These are phyloP conservation scores for Erinaceus europaeus DNA, from an alignment of 2,113 vertebrate species.

Conservation along the genomic window DNA sequence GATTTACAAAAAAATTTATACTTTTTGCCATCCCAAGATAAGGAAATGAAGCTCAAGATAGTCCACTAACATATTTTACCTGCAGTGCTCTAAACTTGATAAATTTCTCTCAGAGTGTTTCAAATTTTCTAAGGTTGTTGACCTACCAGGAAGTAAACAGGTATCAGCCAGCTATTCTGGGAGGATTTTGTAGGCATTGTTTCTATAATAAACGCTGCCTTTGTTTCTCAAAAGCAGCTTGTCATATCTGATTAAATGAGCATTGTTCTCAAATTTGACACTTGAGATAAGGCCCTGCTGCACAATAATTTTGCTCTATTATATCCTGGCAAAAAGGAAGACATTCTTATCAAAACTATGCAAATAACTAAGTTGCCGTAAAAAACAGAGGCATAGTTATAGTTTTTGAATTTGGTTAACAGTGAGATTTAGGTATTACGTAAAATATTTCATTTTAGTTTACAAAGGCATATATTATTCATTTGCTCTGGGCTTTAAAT, in stretches of 20 bases:
- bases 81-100: not conserved
- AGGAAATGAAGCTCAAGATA: not conserved
- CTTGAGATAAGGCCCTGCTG: not conserved
- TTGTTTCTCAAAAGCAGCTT: slow-evolving; percentile 31
- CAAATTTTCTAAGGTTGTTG: not conserved
- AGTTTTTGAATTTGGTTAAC: not conserved
- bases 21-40: not conserved
- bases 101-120: not conserved
- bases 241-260: not conserved
- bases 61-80: not conserved
- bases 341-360: not conserved
- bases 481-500: not conserved
- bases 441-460: not conserved
- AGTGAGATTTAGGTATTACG: not conserved
- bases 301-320: not conserved
- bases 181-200: not conserved
- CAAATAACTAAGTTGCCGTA: not conserved
- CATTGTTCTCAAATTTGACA: slow-evolving; percentile 13
- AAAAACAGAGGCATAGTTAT: not conserved
- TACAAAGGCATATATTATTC: not conserved
- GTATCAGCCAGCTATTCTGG: not conserved
- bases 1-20: not conserved
- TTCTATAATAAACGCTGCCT: not conserved
- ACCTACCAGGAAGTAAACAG: not conserved
- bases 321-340: not conserved